Percentiles rank a stretch among this genome's conserved stretches.
These are phyloP conservation scores for Chironomus riparius DNA, from an alignment of 2,888 invertebrate species.

Conservation along the genomic window DNA sequence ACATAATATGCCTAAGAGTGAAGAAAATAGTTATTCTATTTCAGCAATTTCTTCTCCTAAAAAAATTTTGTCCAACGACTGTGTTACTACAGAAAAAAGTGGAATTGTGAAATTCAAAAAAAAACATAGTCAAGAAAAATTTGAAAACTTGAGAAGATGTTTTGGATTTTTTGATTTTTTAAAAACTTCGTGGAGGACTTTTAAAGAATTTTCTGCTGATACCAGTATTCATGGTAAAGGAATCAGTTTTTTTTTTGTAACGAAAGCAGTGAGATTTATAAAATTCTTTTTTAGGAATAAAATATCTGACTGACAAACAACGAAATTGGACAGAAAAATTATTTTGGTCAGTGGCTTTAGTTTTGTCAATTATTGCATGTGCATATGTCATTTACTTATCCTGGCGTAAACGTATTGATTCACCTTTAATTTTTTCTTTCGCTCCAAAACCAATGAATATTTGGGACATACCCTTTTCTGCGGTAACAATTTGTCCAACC, in stretches of 20 bases:
- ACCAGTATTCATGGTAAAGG: neutral
- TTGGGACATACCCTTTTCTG: conserved; percentile 11
- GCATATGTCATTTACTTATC: neutral
- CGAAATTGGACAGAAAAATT: conserved; percentile 7
- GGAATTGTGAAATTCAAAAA: neutral
- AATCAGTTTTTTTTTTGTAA: neutral
- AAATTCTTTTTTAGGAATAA: neutral
- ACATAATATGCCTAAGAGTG: neutral
- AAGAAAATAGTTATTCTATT: neutral
- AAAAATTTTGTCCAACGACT: neutral
- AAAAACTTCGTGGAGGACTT: neutral
- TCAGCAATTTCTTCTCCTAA: neutral
- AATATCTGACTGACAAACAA: conserved; percentile 14
- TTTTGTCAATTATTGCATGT: neutral
- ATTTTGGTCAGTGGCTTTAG: conserved; percentile 1
- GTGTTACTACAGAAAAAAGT: neutral
- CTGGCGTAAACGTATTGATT: neutral
- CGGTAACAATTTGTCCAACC: conserved; percentile 10
- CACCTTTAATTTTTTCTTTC: neutral
- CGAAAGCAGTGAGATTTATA: neutral
- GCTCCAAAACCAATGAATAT: conserved; percentile 6
- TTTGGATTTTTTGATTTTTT: conserved; percentile 15
- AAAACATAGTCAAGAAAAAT: neutral
- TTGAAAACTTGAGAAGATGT: neutral
- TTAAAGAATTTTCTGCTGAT: conserved; percentile 6